Base-by-base conservation (phyloP, 2,797 vertebrate species). In the Otolemur crassicaudatus region DNA sequence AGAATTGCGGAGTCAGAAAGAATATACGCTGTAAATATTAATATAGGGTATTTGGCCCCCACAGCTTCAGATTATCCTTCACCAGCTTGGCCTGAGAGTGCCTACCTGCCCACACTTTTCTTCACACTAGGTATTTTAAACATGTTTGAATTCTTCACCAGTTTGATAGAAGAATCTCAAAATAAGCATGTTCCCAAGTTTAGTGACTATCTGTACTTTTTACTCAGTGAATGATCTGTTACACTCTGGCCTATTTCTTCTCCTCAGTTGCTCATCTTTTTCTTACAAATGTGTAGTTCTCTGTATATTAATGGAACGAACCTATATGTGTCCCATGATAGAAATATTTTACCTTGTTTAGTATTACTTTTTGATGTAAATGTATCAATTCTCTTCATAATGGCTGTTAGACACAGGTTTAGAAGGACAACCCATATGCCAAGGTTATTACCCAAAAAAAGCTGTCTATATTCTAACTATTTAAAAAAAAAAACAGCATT, bases 1-100 rank as follows among this genome's bases (percentile, higher is more conserved):
- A 12, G 80, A 72, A 56, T 4, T 17, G 25, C 88, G 49, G 56
- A 25, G 53, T 60, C 17, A 25, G 46, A 88, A 27, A 43, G 29
- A 13, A 10, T 1, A 20, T 8, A 8, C 10, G 0, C 3, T 7
- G 7, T 31, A 63, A 23, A 17, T 27, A 23, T 0, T 5, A 49
- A 82, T 5, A 3, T 1, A 34, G 0, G 11, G 19, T 7, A 14
- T 19, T 31, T 19, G 43, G 29, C 27, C 17, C 79, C 8, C 13
- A 43, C 56, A 53, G 20, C 63, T 65, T 46, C 7, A 1, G 17
- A 22, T 77, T 27, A 43, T 12, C 23, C 60, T 82, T n/a, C n/a
- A 22, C 9, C n/a, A 34, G 60, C n/a, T 75, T 60, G 4, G 7
- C 58, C 16, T 3, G 5, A 31, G 49, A n/a, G 8, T 3, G 31